These are phyloP conservation scores for Cataglyphis altisquamis DNA, from an alignment of 2,888 invertebrate species.

Conservation along the genomic window DNA sequence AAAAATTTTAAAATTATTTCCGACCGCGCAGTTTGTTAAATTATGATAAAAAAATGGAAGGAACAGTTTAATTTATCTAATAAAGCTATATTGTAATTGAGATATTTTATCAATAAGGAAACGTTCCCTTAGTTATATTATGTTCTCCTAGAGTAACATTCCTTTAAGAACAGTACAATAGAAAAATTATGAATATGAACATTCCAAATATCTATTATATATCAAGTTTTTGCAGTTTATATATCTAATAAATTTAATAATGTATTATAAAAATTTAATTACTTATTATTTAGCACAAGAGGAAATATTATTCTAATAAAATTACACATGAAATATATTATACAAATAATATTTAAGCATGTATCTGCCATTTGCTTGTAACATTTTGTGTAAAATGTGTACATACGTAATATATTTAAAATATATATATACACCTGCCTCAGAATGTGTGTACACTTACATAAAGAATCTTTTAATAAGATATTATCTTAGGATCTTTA, in stretches of 20 bases:
- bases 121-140: background rate
- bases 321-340: conserved; percentile 35
- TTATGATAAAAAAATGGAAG: background rate
- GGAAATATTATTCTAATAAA: conserved; percentile 32
- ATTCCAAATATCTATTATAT: conserved; percentile 17
- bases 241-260: conserved; percentile 20
- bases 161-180: conserved; percentile 40
- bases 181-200: conserved; percentile 32
- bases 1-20: no score
- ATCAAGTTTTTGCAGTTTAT: conserved; percentile 7
- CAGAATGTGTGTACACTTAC: conserved; percentile 27
- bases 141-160: conserved; percentile 17
- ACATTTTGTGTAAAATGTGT: conserved; percentile 40
- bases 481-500: background rate
- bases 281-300: conserved; percentile 18
- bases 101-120: background rate
- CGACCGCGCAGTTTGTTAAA: no score
- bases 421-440: conserved; percentile 3
- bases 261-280: conserved; percentile 34
- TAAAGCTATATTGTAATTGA: conserved; percentile 39
- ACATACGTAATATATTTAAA: conserved; percentile 43
- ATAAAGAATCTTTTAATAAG: conserved; percentile 34
- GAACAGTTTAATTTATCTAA: conserved; percentile 9
- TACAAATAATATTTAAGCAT: conserved; percentile 54
- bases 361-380: conserved; percentile 58